Base-by-base conservation (phyloP, 1,140 invertebrate species). In the Leucophenga varia region DNA sequence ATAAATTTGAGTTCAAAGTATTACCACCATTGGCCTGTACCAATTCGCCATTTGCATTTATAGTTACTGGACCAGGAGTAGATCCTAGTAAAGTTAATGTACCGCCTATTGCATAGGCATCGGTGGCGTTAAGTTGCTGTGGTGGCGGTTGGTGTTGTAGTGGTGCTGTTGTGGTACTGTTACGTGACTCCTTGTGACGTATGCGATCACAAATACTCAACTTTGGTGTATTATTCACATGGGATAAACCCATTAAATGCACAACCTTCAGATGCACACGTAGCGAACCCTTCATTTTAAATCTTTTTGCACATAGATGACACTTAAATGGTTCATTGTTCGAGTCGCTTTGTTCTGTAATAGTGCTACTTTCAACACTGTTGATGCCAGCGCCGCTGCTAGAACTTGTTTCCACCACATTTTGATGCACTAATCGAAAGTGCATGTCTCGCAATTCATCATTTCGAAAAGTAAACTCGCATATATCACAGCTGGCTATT, bases 251-350 rank as follows among this genome's bases (percentile, higher is more conserved):
- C 35, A 71, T 54, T 22, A 80, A 81, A 75, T 91, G 89, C 1
- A 87, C 86, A 16, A 91, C 87, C 71, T 87, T 80, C 59, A 89
- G 80, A 76, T 91, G 89, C 2, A 91, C 84, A 80, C 90, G 88
- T 1, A 92, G 64, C 48, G 87, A 90, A 4, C 88, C 88, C 55
- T 83, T 79, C 84, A 89, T 89, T 72, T 87, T 88, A 59, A 90
- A 91, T 36, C 83, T 81, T 70, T 90, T 90, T 1, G 84, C 78
- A 60, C 89, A 91, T 16, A 90, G 75, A 64, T 89, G 85, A 71
- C 89, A 91, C 21, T 85, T 80, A 64, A 86, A 88, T 61, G 79
- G 81, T 43, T 78, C 63, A 14, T 34, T 16, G 20, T 10, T 2
- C 13, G 30, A 13, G n/a, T 32, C 22, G 13, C 18, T 38, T 34